A percentile compares a stretch with the other conserved stretches of the same genome.
Evolutionary conservation across 1,140 invertebrate genomes (phyloP).

Genomic region (Nymphalis io): DNA sequence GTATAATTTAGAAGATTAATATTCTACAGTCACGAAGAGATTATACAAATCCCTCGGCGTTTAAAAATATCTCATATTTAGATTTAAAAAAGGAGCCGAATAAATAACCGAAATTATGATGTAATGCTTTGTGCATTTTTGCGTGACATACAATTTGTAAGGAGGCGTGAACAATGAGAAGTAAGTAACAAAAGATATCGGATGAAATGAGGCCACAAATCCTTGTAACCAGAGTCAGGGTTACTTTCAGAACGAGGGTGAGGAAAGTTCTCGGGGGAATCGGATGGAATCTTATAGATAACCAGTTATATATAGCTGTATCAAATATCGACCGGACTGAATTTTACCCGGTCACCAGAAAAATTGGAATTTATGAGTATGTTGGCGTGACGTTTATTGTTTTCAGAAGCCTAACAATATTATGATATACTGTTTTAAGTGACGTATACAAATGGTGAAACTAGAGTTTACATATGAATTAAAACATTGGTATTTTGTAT

Average conservation of each 20-base stretch:
- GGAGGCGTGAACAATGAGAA: constrained; percentile 8
- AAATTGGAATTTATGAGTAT: no score
- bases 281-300: not conserved
- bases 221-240: not conserved
- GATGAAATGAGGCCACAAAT: constrained; percentile 6
- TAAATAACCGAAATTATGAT: not conserved
- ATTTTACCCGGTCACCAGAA: no score
- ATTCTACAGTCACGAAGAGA: not conserved
- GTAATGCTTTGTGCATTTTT: not conserved
- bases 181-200: constrained; percentile 5
- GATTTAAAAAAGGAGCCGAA: not conserved
- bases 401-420: no score
- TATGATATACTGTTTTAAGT: no score
- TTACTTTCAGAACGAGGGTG: not conserved
- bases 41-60: not conserved
- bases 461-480: no score
- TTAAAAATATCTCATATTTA: not conserved
- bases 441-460: no score
- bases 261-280: not conserved
- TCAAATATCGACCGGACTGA: not conserved
- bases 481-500: no score
- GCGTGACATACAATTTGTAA: constrained; percentile 6
- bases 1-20: not conserved
- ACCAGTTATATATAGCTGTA: not conserved
- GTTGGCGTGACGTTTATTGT: no score